Evolutionary conservation across 2,113 vertebrate genomes (phyloP).

Genomic region (Pseudorhombus dupliciocellatus): DNA sequence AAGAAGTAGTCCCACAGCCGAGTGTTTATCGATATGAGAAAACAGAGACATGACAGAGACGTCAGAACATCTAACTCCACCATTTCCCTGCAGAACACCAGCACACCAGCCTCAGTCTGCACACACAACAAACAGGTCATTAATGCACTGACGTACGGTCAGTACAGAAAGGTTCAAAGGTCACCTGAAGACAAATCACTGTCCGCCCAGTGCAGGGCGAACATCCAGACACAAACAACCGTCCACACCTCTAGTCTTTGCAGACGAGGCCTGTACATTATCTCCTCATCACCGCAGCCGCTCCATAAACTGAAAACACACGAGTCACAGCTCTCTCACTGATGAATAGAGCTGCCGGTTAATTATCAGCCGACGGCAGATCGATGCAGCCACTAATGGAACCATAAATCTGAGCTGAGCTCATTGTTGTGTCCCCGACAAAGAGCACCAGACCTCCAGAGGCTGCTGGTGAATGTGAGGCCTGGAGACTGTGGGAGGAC

Average conservation of each 20-base stretch:
- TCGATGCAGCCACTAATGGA: slow-evolving; percentile 40
- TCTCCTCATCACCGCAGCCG: slow-evolving; percentile 15
- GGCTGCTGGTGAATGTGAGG: slow-evolving; percentile 1
- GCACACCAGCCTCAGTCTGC: not conserved
- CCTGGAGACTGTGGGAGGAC: slow-evolving; percentile 44
- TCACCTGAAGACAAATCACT: not conserved
- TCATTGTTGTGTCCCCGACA: slow-evolving; percentile 33
- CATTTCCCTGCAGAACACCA: slow-evolving; percentile 5
- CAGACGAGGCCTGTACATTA: not conserved
- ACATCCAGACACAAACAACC: no score
- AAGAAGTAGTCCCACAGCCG: not conserved
- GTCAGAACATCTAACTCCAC: slow-evolving; percentile 11
- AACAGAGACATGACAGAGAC: not conserved
- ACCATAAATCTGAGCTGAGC: slow-evolving; percentile 43
- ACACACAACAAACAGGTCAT: not conserved
- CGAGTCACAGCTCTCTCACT: not conserved
- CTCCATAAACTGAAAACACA: slow-evolving; percentile 12
- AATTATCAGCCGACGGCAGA: slow-evolving; percentile 52
- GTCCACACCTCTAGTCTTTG: not conserved
- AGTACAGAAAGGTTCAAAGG: not conserved
- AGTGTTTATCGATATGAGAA: not conserved
- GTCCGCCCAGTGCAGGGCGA: no score
- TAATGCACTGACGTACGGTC: not conserved
- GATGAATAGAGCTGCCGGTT: slow-evolving; percentile 32
- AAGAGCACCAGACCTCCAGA: slow-evolving; percentile 9